Evolutionary conservation across 2,797 vertebrate species (phyloP).

Genomic region (Merluccius polli): DNA sequence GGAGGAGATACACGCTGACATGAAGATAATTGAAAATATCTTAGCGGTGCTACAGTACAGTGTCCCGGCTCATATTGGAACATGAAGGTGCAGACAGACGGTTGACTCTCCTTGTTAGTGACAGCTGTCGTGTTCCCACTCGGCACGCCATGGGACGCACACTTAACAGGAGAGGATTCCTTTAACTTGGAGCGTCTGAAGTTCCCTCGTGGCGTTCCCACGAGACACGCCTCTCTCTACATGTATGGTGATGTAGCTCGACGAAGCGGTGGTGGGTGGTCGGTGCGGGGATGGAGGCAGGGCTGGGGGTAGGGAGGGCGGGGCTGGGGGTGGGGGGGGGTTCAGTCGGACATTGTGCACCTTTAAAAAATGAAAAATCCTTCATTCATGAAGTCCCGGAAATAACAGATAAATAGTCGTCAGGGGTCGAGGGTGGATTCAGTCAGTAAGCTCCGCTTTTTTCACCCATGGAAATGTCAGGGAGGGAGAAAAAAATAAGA

Average conservation of each 20-base stretch:
- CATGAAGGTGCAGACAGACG: conserved; percentile 66
- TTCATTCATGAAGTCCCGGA: conserved; percentile 43
- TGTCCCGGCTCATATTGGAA: conserved; percentile 66
- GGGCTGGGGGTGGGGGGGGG: background rate
- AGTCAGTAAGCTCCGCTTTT: conserved; percentile 26
- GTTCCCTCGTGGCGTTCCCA: conserved; percentile 27
- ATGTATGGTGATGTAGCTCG: background rate
- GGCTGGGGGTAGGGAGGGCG: no score
- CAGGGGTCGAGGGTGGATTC: conserved; percentile 24
- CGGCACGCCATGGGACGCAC: background rate
- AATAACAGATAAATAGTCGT: conserved; percentile 41
- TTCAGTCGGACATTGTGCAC: background rate
- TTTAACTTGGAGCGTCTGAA: conserved; percentile 58
- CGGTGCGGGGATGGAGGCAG: background rate
- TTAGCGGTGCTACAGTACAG: conserved; percentile 59
- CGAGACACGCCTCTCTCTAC: background rate
- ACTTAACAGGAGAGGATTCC: conserved; percentile 16
- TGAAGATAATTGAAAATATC: conserved; percentile 71
- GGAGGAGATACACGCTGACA: conserved; percentile 69
- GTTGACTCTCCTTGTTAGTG: conserved; percentile 74
- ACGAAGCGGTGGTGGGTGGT: background rate
- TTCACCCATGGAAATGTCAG: conserved; percentile 47
- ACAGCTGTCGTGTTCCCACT: conserved; percentile 74
- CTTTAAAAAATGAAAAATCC: background rate
- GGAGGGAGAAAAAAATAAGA: conserved; percentile 29